Conservation (phyloP, 2,888 invertebrate genomes). For the Acheta domesticus region DNA sequence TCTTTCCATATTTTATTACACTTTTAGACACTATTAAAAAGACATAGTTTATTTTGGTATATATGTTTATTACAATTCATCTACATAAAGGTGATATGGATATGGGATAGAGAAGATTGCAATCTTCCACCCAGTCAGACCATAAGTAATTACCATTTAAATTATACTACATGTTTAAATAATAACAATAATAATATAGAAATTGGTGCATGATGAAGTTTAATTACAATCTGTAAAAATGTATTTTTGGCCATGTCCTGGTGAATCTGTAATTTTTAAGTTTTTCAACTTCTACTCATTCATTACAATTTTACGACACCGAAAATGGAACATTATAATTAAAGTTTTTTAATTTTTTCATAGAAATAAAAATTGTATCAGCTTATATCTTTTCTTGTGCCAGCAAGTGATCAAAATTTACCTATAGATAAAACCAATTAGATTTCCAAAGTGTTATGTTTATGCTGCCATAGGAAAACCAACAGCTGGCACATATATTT, state of each 20-base stretch:
- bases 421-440: too few species aligned
- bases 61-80: conserved; percentile 4
- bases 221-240: too few species aligned
- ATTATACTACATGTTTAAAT: background rate
- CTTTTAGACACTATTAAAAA: background rate
- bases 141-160: conserved; percentile 18
- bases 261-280: too few species aligned
- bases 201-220: background rate
- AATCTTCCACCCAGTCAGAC: conserved; percentile 3
- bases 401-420: too few species aligned
- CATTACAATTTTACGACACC: too few species aligned
- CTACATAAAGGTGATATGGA: background rate
- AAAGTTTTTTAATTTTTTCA: too few species aligned
- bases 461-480: background rate
- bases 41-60: background rate
- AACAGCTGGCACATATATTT: background rate
- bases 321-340: too few species aligned
- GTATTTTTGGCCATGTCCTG: too few species aligned
- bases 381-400: too few species aligned
- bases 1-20: background rate
- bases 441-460: too few species aligned
- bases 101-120: background rate
- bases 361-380: too few species aligned
- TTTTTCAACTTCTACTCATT: too few species aligned
- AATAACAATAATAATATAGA: background rate